Conservation (phyloP, 1,140 invertebrate species). For the Hylaeus volcanicus region DNA sequence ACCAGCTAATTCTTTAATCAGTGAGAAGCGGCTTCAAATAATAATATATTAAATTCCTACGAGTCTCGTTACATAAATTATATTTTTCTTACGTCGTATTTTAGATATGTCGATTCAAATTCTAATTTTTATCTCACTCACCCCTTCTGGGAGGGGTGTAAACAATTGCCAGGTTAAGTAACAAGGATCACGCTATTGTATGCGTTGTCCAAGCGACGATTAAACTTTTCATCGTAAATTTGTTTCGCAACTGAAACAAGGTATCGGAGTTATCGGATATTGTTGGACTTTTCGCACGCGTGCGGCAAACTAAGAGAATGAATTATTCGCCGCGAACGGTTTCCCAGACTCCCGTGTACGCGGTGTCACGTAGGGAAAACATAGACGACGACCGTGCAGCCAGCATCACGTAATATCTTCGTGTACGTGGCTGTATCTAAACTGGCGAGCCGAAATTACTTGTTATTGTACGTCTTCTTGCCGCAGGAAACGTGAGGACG, state of each 20-base stretch:
- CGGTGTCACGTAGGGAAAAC: slow-evolving; percentile 27
- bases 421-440: slow-evolving; percentile 58
- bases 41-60: too few relatives aligned
- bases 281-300: neutral
- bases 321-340: slow-evolving; percentile 29
- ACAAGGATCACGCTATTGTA: too few relatives aligned
- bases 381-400: slow-evolving; percentile 15
- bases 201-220: too few relatives aligned
- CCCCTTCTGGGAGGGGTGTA: too few relatives aligned
- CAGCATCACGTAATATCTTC: slow-evolving; percentile 56
- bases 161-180: too few relatives aligned
- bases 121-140: too few relatives aligned
- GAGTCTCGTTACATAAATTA: too few relatives aligned
- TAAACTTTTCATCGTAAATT: too few relatives aligned
- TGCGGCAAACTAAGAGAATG: neutral
- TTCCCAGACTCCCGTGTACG: neutral
- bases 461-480: slow-evolving; percentile 44
- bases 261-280: neutral
- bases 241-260: neutral
- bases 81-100: too few relatives aligned
- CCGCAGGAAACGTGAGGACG: slow-evolving; percentile 24
- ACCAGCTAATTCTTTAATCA: too few relatives aligned
- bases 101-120: too few relatives aligned
- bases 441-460: slow-evolving; percentile 58
- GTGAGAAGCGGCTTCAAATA: too few relatives aligned